A percentile compares a stretch with the other conserved stretches of the same genome.
phyloP scores from a whole-genome alignment of 2,113 vertebrate species.

The Panthera tigris region DNA sequence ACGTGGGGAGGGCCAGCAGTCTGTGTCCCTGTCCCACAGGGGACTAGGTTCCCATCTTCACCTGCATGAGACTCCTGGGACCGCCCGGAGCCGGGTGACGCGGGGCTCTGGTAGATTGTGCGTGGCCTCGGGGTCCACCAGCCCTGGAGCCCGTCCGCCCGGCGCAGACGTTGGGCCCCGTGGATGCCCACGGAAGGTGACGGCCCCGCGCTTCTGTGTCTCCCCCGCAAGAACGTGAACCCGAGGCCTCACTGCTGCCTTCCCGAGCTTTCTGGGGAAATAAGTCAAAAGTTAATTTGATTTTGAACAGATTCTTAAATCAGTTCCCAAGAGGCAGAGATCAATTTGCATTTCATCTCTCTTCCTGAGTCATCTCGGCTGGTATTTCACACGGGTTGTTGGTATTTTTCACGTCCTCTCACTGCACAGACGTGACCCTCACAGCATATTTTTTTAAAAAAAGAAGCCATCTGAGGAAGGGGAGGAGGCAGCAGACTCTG shows the following conservation, averaged over 20 bases:
- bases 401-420: background rate
- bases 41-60: background rate
- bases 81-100: fast-evolving
- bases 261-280: constrained; percentile 33
- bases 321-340: background rate
- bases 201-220: background rate
- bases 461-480: background rate
- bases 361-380: background rate
- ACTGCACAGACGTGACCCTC: background rate
- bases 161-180: fast-evolving
- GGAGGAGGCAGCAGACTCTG: background rate
- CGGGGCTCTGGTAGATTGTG: fast-evolving
- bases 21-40: background rate
- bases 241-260: background rate
- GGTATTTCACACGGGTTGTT: background rate
- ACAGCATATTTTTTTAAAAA: background rate
- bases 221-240: background rate
- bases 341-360: background rate
- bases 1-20: background rate
- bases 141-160: fast-evolving
- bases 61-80: fast-evolving
- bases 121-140: background rate
- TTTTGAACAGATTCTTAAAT: constrained; percentile 43
- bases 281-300: constrained; percentile 70
- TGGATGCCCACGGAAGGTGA: fast-evolving